Base-by-base conservation (phyloP, 2,113 vertebrate genomes). In the Mus pahari region DNA sequence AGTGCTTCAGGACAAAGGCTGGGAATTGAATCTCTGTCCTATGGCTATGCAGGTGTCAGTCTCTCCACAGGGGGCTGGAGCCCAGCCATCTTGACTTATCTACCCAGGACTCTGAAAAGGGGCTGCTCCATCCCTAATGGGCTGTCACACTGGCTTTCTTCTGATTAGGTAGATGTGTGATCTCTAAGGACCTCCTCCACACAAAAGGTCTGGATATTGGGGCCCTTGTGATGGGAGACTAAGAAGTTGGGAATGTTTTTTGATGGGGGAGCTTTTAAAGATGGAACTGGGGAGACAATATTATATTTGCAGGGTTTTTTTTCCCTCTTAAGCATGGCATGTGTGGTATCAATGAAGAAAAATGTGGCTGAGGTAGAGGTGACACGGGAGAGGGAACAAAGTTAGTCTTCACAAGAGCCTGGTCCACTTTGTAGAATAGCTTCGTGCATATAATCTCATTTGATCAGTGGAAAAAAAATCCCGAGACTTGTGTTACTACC, bases 51-150 rank as follows among this genome's bases (percentile, higher is more conserved):
- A 1, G 86, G 90, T 90, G 84, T 94, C 95, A 96, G 96, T 66
- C 96, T 97, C 94, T 95, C 86, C 95, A 88, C 94, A 86, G 94
- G 96, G 96, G 93, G 93, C 71, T 95, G 94, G 96, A 94, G 95
- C 96, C 93, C 78, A 93, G 90, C 60, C 11, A 7, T 39, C 45
- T 86, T 75, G 89, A 93, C 22, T 11, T 90, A 78, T 96, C 97
- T 96, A 94, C 24, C 48, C 83, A 75, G 58, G 78, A 87, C 87
- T 81, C 17, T 74, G 93, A 77, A n/a, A 4, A 0, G 31, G n/a
- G 73, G 66, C 86, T 79, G 53, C 10, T 71, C 58, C 50, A 50
- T 50, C 77, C 71, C 58, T 82, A 73, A 53, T 31, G 83, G 66
- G n/a, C 75, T n/a, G 22, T 62, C 83, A 74, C 36, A 28, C 50